Base-by-base conservation (phyloP, 2,888 invertebrate genomes). In the Drosophila quinaria region DNA sequence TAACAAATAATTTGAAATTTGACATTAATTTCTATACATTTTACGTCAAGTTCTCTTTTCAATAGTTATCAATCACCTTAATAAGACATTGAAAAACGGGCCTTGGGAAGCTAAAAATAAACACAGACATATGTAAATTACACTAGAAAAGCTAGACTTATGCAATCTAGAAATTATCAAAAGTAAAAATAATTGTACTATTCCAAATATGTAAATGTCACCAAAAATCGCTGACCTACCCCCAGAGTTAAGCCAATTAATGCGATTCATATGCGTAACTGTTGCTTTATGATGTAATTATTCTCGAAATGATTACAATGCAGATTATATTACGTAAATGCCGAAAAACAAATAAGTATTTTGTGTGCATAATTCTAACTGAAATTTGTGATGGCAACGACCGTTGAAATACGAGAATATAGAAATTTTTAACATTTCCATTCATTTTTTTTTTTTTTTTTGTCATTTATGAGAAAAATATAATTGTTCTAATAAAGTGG, bases 401-500 rank as follows among this genome's bases (percentile, higher is more conserved):
- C 73, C 89, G 68, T 68, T 70, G 58, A 31, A 60, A 62, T 35
- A 37, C 6, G 29, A 29, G 25, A 29, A 35, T 46, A 35, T 49
- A 80, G 49, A 60, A 50, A 73, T 61, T 55, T 56, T 59, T 44
- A n/a, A 56, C 25, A 58, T 42, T 63, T 64, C 66, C 22, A 56
- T 63, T 41, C 35, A 44, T 46, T 52, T 29, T 47, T 35, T 46
- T 11, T 46, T 52, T 29, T 47, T 35, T 46, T 11, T 1, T 44
- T 9, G n/a, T 22, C n/a, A 25, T 41, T 15, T 13, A 29, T 41
- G 51, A 46, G 35, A 19, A 35, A 64, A 35, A 64, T 51, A 71
- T 90, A 85, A 86, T 86, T 87, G 83, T 87, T 90, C 72, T 87
- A 81, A 87, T 90, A 79, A 89, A 89, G 70, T 72, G 73, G 61